Evolutionary conservation across 2,113 vertebrate genomes (phyloP), one percentile per base, ranked within the genome.

Genomic region (Channa argus): DNA sequence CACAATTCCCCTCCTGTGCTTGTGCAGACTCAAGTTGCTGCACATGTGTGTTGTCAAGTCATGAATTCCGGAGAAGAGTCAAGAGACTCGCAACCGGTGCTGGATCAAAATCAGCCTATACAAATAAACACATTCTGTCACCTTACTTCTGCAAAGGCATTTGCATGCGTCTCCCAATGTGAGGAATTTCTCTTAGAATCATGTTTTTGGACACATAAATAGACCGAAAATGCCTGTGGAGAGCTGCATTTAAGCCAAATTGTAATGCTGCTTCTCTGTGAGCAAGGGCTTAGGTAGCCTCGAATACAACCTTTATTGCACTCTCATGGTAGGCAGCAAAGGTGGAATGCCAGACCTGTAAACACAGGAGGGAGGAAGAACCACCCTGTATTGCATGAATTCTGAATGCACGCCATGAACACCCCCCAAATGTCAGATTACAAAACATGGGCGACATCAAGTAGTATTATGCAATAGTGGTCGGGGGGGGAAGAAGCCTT

Each of bases 331-430:
- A 78, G 71, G 79, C 79, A 86, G 91, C 86, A 87, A 91, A 88
- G 76, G 82, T 87, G 91, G 89, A 88, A 90, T 87, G 86, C 71
- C 72, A 78, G 80, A 88, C 84, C 74, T 86, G 88, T 87, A 88
- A 87, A 89, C 83, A 80, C 74, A 83, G 71, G 58, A 52, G 53
- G 64, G 69, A 87, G 64, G 63, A 77, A 80, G 80, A 69, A 45
- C 58, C 61, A 45, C 44, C 68, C 51, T 74, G 72, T 86, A 77
- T 79, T 73, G 74, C 58, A 71, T 6, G 38, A 62, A 44, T 54
- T 73, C 63, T 34, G 13, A 55, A 77, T 51, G 68, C 63, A 80
- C 62, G 81, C 37, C 33, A 65, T 53, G 33, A 71, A 67, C 56
- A 43, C 50, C 63, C 6, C 45, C 45, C 61, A 81, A 68, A 82